Percentiles rank a stretch among this genome's conserved stretches.
phyloP scores from a whole-genome alignment of 2,113 vertebrate species.

The Circaetus gallicus region DNA sequence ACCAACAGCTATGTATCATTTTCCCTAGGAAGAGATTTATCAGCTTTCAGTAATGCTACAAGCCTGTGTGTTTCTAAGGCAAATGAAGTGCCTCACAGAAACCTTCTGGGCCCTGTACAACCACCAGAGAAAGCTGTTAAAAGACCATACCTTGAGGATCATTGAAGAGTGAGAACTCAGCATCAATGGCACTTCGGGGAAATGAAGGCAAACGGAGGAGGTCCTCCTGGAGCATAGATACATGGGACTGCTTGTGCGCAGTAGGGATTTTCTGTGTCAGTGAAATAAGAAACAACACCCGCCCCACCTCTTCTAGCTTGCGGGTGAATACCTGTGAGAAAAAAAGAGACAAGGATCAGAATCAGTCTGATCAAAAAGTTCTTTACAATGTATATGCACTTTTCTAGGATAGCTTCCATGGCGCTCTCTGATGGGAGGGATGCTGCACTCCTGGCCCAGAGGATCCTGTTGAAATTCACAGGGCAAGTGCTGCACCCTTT shows the following conservation, averaged over 20 bases:
- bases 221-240: constrained; percentile 97
- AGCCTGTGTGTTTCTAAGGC: neutral
- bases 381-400: neutral
- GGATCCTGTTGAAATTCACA: neutral
- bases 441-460: neutral
- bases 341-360: neutral
- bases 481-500: neutral
- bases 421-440: neutral
- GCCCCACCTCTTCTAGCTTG: constrained; percentile 94
- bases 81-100: neutral
- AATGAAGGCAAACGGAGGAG: constrained; percentile 95
- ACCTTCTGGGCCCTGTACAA: neutral
- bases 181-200: constrained; percentile 93
- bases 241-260: constrained; percentile 95
- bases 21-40: neutral
- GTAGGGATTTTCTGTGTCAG: constrained; percentile 93
- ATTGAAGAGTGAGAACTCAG: constrained; percentile 94
- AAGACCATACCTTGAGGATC: constrained; percentile 84
- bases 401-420: neutral
- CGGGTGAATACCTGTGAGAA: constrained; percentile 89
- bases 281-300: constrained; percentile 94
- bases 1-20: neutral
- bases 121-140: neutral
- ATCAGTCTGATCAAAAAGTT: neutral
- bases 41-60: neutral